Conservation (phyloP, 2,888 invertebrate genomes). For the Germaria angustata region DNA sequence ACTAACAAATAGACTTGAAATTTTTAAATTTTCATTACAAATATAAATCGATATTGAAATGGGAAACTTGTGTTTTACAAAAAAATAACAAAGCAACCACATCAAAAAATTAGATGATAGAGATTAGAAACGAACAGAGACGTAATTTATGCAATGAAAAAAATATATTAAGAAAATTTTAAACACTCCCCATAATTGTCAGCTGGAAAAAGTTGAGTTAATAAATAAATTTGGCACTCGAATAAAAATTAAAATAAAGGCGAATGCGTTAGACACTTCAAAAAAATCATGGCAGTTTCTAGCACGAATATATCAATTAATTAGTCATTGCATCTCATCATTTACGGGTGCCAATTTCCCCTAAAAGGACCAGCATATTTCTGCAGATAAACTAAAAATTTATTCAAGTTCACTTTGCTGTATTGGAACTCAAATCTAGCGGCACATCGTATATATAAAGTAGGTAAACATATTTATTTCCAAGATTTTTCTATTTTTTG, state of each 20-base stretch:
- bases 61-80: constrained; percentile 45
- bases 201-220: neutral
- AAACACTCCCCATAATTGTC: neutral
- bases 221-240: neutral
- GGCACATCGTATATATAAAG: no score
- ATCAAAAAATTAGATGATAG: constrained; percentile 40
- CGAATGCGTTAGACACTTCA: neutral
- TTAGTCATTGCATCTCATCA: no score
- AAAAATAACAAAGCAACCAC: constrained; percentile 31
- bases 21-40: constrained; percentile 9
- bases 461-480: no score
- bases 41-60: constrained; percentile 50
- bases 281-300: no score
- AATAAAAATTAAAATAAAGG: neutral
- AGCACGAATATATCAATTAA: no score
- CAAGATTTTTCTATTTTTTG: no score
- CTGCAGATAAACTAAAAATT: no score
- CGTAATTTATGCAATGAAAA: constrained; percentile 21
- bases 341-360: no score
- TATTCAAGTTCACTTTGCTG: no score
- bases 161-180: neutral
- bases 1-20: constrained; percentile 7
- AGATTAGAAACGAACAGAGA: constrained; percentile 9
- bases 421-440: no score
- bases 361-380: no score